Base-by-base conservation (phyloP, 1,140 invertebrate genomes). In the Leptinotarsa texana region DNA sequence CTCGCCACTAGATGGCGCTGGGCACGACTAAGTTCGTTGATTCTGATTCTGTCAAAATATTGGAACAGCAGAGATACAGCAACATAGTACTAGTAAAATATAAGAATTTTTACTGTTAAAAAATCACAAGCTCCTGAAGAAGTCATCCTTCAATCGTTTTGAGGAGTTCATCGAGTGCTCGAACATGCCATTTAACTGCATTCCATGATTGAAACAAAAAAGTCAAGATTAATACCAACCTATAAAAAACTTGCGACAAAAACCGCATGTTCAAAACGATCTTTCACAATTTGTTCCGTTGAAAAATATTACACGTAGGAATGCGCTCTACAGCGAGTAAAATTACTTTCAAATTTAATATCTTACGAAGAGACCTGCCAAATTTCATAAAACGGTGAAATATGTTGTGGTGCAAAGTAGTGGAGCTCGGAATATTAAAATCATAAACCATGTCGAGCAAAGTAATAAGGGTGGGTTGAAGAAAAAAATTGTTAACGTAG, bases 351-450 rank as follows among this genome's bases (percentile, higher is more conserved):
- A 18, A 57, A 57, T 57, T 57, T 57, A 57, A 57, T 57, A 57
- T 57, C 51, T n/a, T 17, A 57, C 51, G 51, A 18, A 57, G 51
- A 57, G 51, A 18, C 15, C 51, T 57, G 51, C 51, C 51, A 57
- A 57, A 57, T 57, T 57, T 57, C 51, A 57, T 57, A 57, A 57
- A 57, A 57, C 51, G 51, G 15, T 57, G 51, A 57, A 57, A 57
- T 57, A 57, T 57, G 51, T 57, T 57, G 51, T 57, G 51, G 51
- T 18, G 51, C 51, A 18, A 57, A 57, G 51, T 57, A 57, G 51
- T 57, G 51, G 51, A 57, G 51, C 51, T 57, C 51, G 51, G 51
- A 57, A 57, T 57, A 57, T 57, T 57, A 57, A 57, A 57, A 57
- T 57, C 51, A 57, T 57, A 57, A 57, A 57, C 51, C 51, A 57